These are phyloP conservation scores for Cordilura impudica DNA, from an alignment of 2,888 invertebrate genomes.

Conservation along the genomic window DNA sequence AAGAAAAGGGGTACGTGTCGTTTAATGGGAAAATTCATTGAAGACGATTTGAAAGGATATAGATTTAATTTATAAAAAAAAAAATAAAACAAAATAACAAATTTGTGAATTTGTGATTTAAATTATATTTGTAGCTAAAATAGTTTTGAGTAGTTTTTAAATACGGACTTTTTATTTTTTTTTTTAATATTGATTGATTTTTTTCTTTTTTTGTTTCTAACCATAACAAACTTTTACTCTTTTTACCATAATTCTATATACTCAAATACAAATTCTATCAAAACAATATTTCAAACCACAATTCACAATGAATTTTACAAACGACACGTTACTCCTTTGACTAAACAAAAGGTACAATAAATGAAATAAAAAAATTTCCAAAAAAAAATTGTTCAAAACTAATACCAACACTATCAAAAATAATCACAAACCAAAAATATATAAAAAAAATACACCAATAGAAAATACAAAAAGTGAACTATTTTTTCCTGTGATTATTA, in stretches of 20 bases:
- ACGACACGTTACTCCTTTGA: constrained; percentile 75
- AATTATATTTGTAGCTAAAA: no score
- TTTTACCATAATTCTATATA: constrained; percentile 18
- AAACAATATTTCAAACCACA: constrained; percentile 39
- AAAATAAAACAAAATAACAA: background rate
- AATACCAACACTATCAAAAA: background rate
- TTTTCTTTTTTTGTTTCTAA: no score
- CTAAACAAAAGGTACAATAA: constrained; percentile 73
- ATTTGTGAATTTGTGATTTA: no score
- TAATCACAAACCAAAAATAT: constrained; percentile 4
- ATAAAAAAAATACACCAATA: background rate
- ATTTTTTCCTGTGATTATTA: background rate
- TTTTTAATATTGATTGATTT: no score
- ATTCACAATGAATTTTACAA: constrained; percentile 68
- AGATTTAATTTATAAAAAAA: background rate
- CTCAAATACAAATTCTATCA: constrained; percentile 24
- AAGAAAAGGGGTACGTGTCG: constrained; percentile 91
- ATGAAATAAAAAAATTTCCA: constrained; percentile 55
- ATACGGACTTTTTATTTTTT: no score
- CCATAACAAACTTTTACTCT: no score
- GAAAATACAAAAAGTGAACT: background rate
- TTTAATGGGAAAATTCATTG: constrained; percentile 64
- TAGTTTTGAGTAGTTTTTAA: no score
- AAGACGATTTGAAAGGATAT: constrained; percentile 1
- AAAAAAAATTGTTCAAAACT: constrained; percentile 32